Conservation (phyloP, 2,797 vertebrate species). For the Pelochelys cantorii region DNA sequence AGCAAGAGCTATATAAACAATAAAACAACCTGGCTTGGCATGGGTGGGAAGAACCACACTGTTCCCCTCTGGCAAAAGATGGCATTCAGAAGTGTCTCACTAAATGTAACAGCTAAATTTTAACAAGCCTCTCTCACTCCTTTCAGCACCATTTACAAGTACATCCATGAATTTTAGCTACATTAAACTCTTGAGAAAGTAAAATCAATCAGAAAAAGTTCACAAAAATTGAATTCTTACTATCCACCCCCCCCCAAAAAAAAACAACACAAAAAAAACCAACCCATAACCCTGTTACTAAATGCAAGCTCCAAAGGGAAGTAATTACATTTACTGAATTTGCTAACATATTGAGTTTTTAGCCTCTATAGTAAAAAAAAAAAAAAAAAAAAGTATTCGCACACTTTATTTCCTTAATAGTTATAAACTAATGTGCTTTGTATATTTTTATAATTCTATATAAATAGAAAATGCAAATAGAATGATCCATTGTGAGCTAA, state of each 20-base stretch:
- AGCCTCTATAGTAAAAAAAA: background rate
- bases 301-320: background rate
- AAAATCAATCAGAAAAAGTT: background rate
- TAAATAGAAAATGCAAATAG: background rate
- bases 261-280: background rate
- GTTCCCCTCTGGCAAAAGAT: background rate
- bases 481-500: background rate
- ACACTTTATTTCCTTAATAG: background rate
- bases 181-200: background rate
- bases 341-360: background rate
- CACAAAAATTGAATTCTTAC: background rate
- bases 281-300: background rate
- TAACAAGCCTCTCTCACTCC: background rate
- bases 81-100: background rate
- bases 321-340: background rate
- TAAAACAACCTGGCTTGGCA: background rate
- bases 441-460: background rate
- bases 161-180: background rate
- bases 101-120: background rate
- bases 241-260: too few relatives aligned
- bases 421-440: background rate
- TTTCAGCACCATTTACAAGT: background rate
- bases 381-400: background rate
- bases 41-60: rapidly evolving
- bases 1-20: too few relatives aligned